phyloP scores from a whole-genome alignment of 2,888 invertebrate species.

The Ecdyonurus torrentis region DNA sequence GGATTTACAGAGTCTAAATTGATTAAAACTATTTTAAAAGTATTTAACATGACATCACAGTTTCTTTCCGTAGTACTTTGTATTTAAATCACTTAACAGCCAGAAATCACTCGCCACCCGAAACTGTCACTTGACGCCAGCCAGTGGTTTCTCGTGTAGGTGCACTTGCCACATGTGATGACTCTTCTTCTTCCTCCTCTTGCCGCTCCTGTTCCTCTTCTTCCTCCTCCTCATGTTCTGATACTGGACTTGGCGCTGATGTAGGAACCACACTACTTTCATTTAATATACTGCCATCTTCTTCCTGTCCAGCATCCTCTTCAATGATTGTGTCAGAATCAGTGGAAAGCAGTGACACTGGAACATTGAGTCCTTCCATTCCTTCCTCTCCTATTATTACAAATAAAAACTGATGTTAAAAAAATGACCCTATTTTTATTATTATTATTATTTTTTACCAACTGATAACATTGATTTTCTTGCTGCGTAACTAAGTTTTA shows the following conservation, averaged over 20 bases:
- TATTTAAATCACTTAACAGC: constrained; percentile 13
- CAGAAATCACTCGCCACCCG: constrained; percentile 30
- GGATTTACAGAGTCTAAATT: too few species aligned
- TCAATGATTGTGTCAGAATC: constrained; percentile 22
- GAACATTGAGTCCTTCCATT: constrained; percentile 17
- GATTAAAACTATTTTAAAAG: too few species aligned
- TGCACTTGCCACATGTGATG: constrained; percentile 27
- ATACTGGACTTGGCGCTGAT: not conserved
- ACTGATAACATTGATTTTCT: too few species aligned
- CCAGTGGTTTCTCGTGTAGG: constrained; percentile 24
- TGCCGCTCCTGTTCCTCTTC: constrained; percentile 18
- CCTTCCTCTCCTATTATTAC: constrained; percentile 20
- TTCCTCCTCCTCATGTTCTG: constrained; percentile 9
- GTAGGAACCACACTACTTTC: not conserved
- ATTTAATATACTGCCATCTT: constrained; percentile 11
- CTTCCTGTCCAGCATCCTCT: constrained; percentile 20
- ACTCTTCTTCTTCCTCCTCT: constrained; percentile 22
- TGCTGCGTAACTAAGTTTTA: too few species aligned
- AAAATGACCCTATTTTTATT: too few species aligned
- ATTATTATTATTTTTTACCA: too few species aligned
- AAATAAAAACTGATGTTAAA: too few species aligned
- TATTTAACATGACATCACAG: constrained; percentile 15
- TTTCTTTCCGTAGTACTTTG: constrained; percentile 11
- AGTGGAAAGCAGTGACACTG: constrained; percentile 20
- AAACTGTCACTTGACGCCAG: constrained; percentile 34